phyloP scores from a whole-genome alignment of 2,888 invertebrate genomes.

The Thymelicus lineola region DNA sequence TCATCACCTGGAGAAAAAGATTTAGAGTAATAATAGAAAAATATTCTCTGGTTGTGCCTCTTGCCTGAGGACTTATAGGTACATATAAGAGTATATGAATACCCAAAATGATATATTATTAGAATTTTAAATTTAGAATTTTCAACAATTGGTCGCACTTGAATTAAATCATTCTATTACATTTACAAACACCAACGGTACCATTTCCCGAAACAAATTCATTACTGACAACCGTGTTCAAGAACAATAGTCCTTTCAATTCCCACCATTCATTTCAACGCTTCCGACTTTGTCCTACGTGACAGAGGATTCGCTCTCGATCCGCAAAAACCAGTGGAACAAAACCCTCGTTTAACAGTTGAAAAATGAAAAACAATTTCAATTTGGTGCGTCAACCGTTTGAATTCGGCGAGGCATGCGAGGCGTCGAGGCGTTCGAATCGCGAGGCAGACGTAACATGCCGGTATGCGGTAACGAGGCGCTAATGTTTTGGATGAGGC shows the following conservation, averaged over 20 bases:
- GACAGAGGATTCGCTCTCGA: slow-evolving; percentile 48
- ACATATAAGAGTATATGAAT: no score
- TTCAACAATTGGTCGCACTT: no score
- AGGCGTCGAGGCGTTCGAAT: slow-evolving; percentile 55
- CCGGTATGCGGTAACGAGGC: slow-evolving; percentile 53
- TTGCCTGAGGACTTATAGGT: no score
- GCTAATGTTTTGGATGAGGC: slow-evolving; percentile 13
- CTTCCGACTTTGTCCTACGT: slow-evolving; percentile 43
- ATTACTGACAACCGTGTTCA: slow-evolving; percentile 8
- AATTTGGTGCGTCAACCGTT: slow-evolving; percentile 80
- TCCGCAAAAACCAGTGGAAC: slow-evolving; percentile 68
- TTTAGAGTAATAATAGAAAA: no score
- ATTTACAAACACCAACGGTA: slow-evolving; percentile 24
- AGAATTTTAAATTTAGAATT: no score
- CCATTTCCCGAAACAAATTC: slow-evolving; percentile 17
- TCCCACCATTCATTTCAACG: slow-evolving; percentile 36
- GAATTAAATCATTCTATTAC: neutral
- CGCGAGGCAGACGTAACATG: slow-evolving; percentile 53
- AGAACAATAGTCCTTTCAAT: slow-evolving; percentile 30
- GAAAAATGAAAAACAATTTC: slow-evolving; percentile 81
- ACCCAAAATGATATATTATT: no score
- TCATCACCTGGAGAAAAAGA: no score
- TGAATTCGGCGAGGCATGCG: slow-evolving; percentile 70
- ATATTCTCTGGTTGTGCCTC: no score
- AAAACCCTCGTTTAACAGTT: slow-evolving; percentile 65